Evolutionary conservation across 2,888 invertebrate species (phyloP).

Genomic region (Aspidapion aeneum): DNA sequence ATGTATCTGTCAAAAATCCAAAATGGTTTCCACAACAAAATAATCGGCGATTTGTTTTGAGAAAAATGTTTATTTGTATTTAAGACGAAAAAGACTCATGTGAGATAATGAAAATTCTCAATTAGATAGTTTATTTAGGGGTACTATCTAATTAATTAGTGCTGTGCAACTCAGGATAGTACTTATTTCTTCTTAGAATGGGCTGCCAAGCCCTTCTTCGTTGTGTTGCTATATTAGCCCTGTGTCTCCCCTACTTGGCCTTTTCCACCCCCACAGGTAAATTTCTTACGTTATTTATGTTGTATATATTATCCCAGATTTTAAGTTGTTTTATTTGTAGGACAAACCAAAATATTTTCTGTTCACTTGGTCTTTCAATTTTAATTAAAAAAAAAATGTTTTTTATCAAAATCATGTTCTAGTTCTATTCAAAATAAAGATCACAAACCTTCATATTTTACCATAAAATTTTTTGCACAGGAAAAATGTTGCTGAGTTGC

Average conservation of each 20-base stretch:
- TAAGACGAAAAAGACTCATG: conserved; percentile 7
- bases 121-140: neutral
- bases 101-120: neutral
- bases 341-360: too few species aligned
- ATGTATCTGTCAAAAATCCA: conserved; percentile 28
- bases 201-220: conserved; percentile 49
- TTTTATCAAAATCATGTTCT: too few species aligned
- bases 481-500: too few species aligned
- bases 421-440: too few species aligned
- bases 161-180: conserved; percentile 28
- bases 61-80: conserved; percentile 32
- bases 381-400: too few species aligned
- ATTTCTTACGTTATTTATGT: too few species aligned
- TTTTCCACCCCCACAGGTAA: conserved; percentile 42
- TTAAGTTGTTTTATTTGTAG: too few species aligned
- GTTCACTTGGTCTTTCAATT: too few species aligned
- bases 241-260: conserved; percentile 34
- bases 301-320: too few species aligned
- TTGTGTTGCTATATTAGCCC: conserved; percentile 34
- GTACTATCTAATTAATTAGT: neutral
- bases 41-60: conserved; percentile 39
- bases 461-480: too few species aligned
- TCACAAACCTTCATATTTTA: too few species aligned
- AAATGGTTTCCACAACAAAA: conserved; percentile 40
- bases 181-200: conserved; percentile 43